Base-by-base conservation (phyloP, 2,888 invertebrate species). In the Drosophila gaucha region DNA sequence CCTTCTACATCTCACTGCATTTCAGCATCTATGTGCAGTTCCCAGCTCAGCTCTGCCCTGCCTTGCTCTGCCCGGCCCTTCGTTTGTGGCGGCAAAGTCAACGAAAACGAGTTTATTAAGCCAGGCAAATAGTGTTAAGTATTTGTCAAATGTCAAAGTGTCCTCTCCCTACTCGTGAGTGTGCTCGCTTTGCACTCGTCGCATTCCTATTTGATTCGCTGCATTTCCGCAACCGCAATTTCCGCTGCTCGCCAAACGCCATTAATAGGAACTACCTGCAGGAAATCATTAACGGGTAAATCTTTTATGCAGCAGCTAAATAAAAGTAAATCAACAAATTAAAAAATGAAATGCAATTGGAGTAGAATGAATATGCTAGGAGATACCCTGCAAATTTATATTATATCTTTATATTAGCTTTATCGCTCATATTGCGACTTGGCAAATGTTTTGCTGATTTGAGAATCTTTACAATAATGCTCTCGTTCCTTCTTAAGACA, bases 111-210 rank as follows among this genome's bases (percentile, higher is more conserved):
- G 75, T 88, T 85, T 85, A 85, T 85, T 85, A 88, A 85, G 86
- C 78, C 84, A 67, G 68, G 86, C 78, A 85, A 85, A 86, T 76
- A 88, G 71, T 83, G 80, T 86, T 88, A 88, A 84, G 86, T 86
- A 88, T 85, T 84, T 80, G 86, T 83, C 80, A 74, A 88, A 78
- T 88, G 84, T 73, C 72, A 71, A 75, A 75, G 74, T 68, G 66
- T 57, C 66, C 66, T 16, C 26, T 2, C 16, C 9, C 8, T 33
- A 16, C 38, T 49, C 16, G 16, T 50, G 52, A 57, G 30, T 46
- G n/a, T 28, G 50, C 24, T 60, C 56, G 36, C 47, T 39, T 14
- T 52, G 46, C 72, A 57, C 59, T 71, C 59, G 22, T 39, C 51
- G 39, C 57, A 63, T 43, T 38, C 33, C 52, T 20, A n/a, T 41